phyloP scores from a whole-genome alignment of 1,140 invertebrate genomes.

The Apis dorsata region DNA sequence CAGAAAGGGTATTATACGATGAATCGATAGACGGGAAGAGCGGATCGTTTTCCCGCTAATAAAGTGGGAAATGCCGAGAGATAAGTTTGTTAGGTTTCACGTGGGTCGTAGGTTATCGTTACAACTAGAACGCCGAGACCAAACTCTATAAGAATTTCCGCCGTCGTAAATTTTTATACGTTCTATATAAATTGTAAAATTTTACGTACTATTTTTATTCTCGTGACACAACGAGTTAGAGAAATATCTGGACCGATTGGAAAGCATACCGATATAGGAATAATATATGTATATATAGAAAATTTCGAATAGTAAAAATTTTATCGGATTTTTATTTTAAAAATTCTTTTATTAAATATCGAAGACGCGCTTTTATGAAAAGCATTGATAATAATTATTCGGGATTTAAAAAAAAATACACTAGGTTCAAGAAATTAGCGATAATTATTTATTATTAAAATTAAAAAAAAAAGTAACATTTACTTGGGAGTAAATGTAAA shows the following conservation, averaged over 20 bases:
- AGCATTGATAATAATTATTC: too few species aligned
- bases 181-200: neutral
- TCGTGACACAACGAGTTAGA: neutral
- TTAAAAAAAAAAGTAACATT: too few species aligned
- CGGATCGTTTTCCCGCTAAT: conserved; percentile 38
- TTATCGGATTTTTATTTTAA: too few species aligned
- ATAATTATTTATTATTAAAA: too few species aligned
- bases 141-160: neutral
- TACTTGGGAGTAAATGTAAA: too few species aligned
- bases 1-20: neutral
- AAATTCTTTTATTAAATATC: too few species aligned
- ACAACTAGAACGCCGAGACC: neutral
- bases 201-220: neutral
- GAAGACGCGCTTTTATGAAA: too few species aligned
- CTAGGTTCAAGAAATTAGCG: too few species aligned
- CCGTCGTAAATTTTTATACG: neutral
- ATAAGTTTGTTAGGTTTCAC: conserved; percentile 37
- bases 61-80: conserved; percentile 21
- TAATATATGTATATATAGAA: too few species aligned
- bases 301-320: too few species aligned
- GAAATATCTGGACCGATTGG: neutral
- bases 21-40: neutral
- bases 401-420: too few species aligned
- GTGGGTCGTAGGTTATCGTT: conserved; percentile 30
- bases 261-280: too few species aligned